Evolutionary conservation across 2,888 invertebrate species (phyloP), one percentile per base, ranked within the genome.

Genomic region (Ennomos quercinarius): DNA sequence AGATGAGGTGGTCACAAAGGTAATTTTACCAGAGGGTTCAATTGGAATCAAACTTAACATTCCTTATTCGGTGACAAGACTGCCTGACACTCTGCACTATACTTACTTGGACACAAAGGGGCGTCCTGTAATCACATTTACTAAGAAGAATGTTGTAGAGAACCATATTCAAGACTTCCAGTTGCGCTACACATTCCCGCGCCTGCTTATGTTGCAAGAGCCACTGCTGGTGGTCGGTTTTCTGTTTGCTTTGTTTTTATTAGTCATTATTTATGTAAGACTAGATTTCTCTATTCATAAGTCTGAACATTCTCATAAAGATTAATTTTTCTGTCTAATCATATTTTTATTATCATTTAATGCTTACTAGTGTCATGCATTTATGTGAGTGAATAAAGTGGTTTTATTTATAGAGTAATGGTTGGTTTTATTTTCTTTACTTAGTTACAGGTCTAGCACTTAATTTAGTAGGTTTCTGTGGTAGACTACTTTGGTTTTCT

Each of bases 91-190:
- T 46, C 84, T 97, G 1, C 97, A 98, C 72, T 97, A 95, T 82
- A 99, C 99, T 4, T 99, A 99, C 83, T 93, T 99, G 77, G 99
- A 99, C 83, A 97, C 97, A 0, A 95, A 96, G 70, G 99, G 99
- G 0, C 95, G 99, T 54, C 97, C 98, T 0, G 98, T 99, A 0
- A 94, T 99, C 54, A 93, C 95, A 9, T 95, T 99, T 55, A 93
- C 94, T 1, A 97, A 97, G 84, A 94, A 89, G 13, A 98, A 99
- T 91, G 91, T 99, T 63, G 98, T 99, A 0, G 99, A 99, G 80
- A 97, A 97, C 80, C 99, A 99, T 81, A 99, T 99, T 77, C 97
- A 98, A 87, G 97, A 98, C 86, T 97, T 99, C 83, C 96, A 97
- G 86, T 90, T 99, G 42, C 95, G 95, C 65, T 99, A 99, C 86